A percentile compares a stretch with the other conserved stretches of the same genome.
These are phyloP conservation scores for Furnarius figulus DNA, from an alignment of 2,113 vertebrate species.

Conservation along the genomic window DNA sequence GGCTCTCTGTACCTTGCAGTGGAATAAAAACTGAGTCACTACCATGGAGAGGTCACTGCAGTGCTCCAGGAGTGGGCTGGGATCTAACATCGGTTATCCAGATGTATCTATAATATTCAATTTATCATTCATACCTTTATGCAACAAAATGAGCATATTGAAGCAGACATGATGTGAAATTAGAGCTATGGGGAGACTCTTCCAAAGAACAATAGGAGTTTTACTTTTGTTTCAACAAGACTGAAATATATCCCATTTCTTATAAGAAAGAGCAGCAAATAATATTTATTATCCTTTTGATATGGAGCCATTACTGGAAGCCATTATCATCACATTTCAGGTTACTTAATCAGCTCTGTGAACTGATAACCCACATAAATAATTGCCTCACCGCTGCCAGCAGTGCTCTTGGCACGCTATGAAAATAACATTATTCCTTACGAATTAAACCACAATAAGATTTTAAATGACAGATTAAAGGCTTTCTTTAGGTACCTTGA, in stretches of 20 bases:
- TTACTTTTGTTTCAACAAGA: slow-evolving; percentile 28
- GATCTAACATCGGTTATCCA: slow-evolving; percentile 15
- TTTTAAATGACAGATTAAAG: slow-evolving; percentile 56
- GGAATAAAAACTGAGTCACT: background rate
- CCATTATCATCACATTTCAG: slow-evolving; percentile 57
- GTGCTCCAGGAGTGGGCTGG: background rate
- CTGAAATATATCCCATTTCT: slow-evolving; percentile 29
- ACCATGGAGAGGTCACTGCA: background rate
- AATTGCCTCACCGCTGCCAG: slow-evolving; percentile 31
- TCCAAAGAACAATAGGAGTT: slow-evolving; percentile 9
- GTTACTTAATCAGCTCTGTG: slow-evolving; percentile 57
- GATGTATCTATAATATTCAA: background rate
- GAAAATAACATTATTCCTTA: slow-evolving; percentile 54
- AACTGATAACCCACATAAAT: slow-evolving; percentile 61
- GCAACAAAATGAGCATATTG: background rate
- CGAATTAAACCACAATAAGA: slow-evolving; percentile 29
- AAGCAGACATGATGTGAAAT: slow-evolving; percentile 16
- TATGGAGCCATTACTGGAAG: slow-evolving; percentile 53
- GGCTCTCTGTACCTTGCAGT: background rate
- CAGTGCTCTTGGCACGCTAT: slow-evolving; percentile 35
- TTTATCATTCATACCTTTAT: background rate
- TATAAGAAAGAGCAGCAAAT: slow-evolving; percentile 29
- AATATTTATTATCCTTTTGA: slow-evolving; percentile 49
- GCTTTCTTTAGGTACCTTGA: slow-evolving; percentile 12
- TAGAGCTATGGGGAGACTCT: background rate